Percentiles rank a stretch among this genome's conserved stretches.
Evolutionary conservation across 1,140 invertebrate genomes (phyloP).

Genomic region (Drosophila burlai): DNA sequence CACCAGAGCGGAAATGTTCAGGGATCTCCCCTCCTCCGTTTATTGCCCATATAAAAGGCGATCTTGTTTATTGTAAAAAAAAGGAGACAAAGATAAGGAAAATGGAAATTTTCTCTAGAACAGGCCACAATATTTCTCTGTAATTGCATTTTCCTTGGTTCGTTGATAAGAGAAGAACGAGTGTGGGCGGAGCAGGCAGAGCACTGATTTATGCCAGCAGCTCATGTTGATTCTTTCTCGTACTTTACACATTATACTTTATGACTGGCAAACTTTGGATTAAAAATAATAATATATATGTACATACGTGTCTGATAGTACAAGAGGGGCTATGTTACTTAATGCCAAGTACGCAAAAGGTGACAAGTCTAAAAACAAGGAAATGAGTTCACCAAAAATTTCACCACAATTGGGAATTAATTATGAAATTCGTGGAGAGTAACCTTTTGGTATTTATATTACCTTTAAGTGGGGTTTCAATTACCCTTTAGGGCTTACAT

Average conservation of each 20-base stretch:
- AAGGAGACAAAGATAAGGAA: slow-evolving; percentile 29
- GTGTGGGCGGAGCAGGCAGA: not conserved
- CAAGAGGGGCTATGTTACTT: not conserved
- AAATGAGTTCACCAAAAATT: slow-evolving; percentile 7
- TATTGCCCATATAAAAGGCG: slow-evolving; percentile 23
- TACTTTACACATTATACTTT: slow-evolving; percentile 28
- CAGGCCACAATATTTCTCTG: slow-evolving; percentile 48
- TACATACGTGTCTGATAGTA: slow-evolving; percentile 4
- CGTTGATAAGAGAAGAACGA: slow-evolving; percentile 47
- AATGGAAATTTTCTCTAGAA: slow-evolving; percentile 43
- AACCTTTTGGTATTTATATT: not conserved
- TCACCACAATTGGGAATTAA: not conserved
- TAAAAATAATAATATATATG: slow-evolving; percentile 9
- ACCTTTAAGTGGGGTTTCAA: not conserved
- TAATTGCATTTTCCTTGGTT: slow-evolving; percentile 39
- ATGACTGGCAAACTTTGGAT: slow-evolving; percentile 27
- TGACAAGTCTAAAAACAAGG: slow-evolving; percentile 1
- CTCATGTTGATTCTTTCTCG: slow-evolving; percentile 50
- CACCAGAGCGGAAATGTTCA: slow-evolving; percentile 23
- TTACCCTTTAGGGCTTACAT: not conserved
- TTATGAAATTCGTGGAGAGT: not conserved
- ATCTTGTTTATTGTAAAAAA: slow-evolving; percentile 26
- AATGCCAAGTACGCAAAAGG: slow-evolving; percentile 5
- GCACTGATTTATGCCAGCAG: slow-evolving; percentile 58
- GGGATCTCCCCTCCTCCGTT: slow-evolving; percentile 20